Evolutionary conservation across 2,888 invertebrate species (phyloP).

Genomic region (Habrosyne pyritoides): DNA sequence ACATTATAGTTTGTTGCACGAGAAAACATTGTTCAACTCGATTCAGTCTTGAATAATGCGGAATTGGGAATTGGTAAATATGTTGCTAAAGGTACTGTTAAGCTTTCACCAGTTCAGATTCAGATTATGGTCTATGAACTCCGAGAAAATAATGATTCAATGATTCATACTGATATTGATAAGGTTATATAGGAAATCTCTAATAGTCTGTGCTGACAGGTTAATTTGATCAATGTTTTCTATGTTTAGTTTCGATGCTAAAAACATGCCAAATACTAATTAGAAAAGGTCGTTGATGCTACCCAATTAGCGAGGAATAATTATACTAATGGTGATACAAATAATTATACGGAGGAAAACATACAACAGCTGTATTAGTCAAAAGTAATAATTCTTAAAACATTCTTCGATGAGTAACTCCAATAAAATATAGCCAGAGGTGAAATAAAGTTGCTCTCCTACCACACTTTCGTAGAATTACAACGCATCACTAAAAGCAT

Average conservation of each 20-base stretch:
- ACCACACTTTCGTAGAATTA: neutral
- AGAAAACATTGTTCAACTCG: constrained; percentile 1
- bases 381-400: neutral
- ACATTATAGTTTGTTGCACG: constrained; percentile 9
- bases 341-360: neutral
- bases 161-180: no score
- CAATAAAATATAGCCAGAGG: neutral
- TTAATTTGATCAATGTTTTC: neutral
- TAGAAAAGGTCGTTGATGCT: neutral
- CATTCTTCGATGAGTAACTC: neutral
- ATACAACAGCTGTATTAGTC: neutral
- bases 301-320: neutral
- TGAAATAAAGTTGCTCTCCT: neutral
- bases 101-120: neutral
- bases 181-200: no score
- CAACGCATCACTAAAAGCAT: neutral
- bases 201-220: no score
- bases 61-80: neutral
- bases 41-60: neutral
- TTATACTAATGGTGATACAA: neutral
- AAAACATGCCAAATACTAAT: neutral
- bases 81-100: neutral
- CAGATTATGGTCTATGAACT: neutral
- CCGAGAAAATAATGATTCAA: no score
- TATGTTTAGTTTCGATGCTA: neutral